phyloP scores from a whole-genome alignment of 2,797 vertebrate genomes.

The Sylvia borin region DNA sequence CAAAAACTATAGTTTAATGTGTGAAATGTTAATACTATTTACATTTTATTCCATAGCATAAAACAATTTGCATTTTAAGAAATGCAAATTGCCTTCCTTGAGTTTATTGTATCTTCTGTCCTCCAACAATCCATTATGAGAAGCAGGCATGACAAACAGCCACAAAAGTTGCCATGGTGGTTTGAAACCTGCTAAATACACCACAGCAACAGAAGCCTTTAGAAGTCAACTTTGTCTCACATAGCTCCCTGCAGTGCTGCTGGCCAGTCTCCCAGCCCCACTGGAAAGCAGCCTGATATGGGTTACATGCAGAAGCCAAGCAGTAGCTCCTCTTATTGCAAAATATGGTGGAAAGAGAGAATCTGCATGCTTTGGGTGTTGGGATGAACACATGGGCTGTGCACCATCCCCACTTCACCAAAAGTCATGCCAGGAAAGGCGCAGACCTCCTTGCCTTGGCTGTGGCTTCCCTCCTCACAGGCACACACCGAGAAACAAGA shows the following conservation, averaged over 20 bases:
- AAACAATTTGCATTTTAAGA: neutral
- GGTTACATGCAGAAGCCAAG: neutral
- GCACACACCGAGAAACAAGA: neutral
- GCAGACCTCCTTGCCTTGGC: neutral
- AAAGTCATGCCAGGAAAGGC: neutral
- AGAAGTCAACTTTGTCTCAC: neutral
- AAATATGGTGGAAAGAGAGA: neutral
- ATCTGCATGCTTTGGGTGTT: accelerated
- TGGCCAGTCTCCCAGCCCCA: neutral
- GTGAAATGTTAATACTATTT: neutral
- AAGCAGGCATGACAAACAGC: neutral
- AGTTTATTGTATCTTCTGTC: neutral
- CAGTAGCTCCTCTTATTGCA: neutral
- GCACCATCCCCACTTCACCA: neutral
- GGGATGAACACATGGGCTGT: neutral
- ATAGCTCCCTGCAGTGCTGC: neutral
- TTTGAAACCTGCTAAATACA: neutral
- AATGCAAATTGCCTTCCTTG: neutral
- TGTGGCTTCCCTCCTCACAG: neutral
- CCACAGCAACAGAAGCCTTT: neutral
- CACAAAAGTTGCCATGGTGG: neutral
- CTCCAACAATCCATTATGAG: neutral
- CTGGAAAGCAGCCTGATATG: neutral
- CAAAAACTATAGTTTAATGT: neutral
- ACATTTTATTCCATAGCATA: neutral